Evolutionary conservation across 2,797 vertebrate genomes (phyloP).

Genomic region (Pitangus sulphuratus): DNA sequence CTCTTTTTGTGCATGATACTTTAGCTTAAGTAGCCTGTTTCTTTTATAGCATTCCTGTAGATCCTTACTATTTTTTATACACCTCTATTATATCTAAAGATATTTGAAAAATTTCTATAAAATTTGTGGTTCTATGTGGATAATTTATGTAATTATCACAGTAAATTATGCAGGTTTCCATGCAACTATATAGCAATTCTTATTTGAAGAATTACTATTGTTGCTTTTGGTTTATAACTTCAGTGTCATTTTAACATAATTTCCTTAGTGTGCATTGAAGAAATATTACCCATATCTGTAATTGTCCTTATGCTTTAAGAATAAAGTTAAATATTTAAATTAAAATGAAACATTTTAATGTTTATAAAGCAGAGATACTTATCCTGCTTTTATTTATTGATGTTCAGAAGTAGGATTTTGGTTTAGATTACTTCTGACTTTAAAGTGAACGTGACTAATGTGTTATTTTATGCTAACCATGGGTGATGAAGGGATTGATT

Average conservation of each 20-base stretch:
- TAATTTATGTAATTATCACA: constrained; percentile 11
- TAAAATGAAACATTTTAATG: background rate
- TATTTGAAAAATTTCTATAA: background rate
- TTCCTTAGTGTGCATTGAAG: background rate
- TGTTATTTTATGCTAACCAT: constrained; percentile 36
- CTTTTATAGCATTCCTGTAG: background rate
- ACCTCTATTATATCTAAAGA: background rate
- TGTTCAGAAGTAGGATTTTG: background rate
- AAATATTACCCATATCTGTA: background rate
- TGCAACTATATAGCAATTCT: constrained; percentile 5
- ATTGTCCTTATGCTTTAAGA: background rate
- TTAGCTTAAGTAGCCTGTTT: constrained; percentile 16
- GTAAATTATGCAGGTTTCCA: constrained; percentile 8
- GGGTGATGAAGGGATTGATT: constrained; percentile 67
- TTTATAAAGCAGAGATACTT: constrained; percentile 26
- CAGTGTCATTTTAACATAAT: background rate
- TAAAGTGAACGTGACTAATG: background rate
- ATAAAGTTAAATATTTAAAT: constrained; percentile 20
- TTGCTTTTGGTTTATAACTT: constrained; percentile 19
- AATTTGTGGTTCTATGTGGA: background rate
- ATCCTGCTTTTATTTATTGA: background rate
- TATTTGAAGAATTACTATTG: constrained; percentile 24
- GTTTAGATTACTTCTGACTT: constrained; percentile 5
- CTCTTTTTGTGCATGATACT: background rate
- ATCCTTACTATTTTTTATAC: background rate